Conservation (phyloP, 2,113 vertebrate species). For the Ammodytes marinus region DNA sequence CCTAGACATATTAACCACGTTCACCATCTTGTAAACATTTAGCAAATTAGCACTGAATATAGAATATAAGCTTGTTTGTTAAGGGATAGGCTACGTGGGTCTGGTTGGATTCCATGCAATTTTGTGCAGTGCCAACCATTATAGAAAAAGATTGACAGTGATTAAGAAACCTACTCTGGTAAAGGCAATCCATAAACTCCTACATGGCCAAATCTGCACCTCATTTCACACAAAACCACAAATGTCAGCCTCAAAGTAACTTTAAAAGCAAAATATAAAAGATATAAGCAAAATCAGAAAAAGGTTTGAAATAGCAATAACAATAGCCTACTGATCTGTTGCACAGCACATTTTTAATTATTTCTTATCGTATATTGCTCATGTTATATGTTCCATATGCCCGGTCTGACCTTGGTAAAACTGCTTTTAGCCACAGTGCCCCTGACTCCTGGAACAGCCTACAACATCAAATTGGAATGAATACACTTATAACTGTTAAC, state of each 20-base stretch:
- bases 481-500: too few relatives aligned
- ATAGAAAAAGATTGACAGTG: not conserved
- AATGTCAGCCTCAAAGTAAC: not conserved
- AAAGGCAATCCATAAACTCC: not conserved
- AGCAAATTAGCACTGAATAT: too few relatives aligned
- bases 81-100: not conserved
- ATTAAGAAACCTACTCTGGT: not conserved
- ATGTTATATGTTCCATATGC: too few relatives aligned
- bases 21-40: too few relatives aligned
- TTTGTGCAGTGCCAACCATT: not conserved
- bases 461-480: too few relatives aligned
- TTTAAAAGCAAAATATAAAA: too few relatives aligned
- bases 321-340: not conserved
- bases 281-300: not conserved
- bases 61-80: not conserved
- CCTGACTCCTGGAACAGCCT: too few relatives aligned
- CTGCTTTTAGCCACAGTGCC: too few relatives aligned
- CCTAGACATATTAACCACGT: too few relatives aligned
- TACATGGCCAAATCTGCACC: not conserved
- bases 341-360: not conserved
- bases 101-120: not conserved
- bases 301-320: not conserved
- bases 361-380: not conserved
- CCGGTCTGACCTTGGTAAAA: too few relatives aligned
- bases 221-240: not conserved